Conservation (phyloP, 2,888 invertebrate species). For the Parelbella ahira region DNA sequence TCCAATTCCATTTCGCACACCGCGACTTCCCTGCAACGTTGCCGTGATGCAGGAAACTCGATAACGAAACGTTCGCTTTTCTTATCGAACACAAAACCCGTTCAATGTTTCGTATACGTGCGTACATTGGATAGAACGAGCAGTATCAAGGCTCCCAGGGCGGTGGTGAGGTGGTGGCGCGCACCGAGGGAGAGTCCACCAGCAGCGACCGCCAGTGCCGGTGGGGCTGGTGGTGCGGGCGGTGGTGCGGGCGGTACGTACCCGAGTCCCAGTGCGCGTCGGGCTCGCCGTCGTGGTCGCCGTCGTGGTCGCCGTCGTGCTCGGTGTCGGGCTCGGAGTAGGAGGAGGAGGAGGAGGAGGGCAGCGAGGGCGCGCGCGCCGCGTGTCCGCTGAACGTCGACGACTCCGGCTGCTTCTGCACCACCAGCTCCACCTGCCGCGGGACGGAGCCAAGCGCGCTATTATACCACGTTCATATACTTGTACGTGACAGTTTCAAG, state of each 20-base stretch:
- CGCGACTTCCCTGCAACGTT: too few species aligned
- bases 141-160: too few species aligned
- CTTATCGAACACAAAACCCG: too few species aligned
- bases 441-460: too few species aligned
- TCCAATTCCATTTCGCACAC: too few species aligned
- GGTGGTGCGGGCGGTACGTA: constrained; percentile 64
- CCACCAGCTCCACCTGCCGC: constrained; percentile 81
- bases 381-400: constrained; percentile 51
- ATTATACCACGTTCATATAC: too few species aligned
- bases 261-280: constrained; percentile 88
- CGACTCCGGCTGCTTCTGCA: constrained; percentile 79
- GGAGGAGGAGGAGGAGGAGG: constrained; percentile 49
- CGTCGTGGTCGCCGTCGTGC: too few species aligned
- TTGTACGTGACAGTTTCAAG: too few species aligned
- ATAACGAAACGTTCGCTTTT: too few species aligned
- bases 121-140: too few species aligned
- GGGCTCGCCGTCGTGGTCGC: constrained; percentile 52
- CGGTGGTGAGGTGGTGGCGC: not conserved
- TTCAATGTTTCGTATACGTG: too few species aligned
- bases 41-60: too few species aligned
- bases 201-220: not conserved
- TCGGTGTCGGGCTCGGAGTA: constrained; percentile 61
- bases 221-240: not conserved
- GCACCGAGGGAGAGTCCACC: not conserved
- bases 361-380: constrained; percentile 38